phyloP scores from a whole-genome alignment of 2,797 vertebrate species.

The Anguilla megastoma region DNA sequence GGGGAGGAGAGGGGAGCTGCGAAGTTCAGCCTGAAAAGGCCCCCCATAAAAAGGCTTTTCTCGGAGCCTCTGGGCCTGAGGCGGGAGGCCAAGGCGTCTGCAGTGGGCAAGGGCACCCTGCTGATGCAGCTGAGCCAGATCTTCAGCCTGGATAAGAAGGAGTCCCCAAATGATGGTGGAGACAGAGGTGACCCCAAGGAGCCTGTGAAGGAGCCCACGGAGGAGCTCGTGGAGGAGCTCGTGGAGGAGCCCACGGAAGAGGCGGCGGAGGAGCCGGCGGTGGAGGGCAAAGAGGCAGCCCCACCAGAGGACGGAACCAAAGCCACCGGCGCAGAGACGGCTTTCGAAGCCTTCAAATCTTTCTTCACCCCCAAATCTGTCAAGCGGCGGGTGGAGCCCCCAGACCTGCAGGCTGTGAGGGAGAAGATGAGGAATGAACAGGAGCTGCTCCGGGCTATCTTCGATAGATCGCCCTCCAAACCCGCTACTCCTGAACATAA shows the following conservation, averaged over 20 bases:
- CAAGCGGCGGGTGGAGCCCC: constrained; percentile 76
- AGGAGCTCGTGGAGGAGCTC: constrained; percentile 29
- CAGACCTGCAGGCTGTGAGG: constrained; percentile 81
- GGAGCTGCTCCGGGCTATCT: constrained; percentile 81
- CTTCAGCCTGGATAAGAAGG: constrained; percentile 78
- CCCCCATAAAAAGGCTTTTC: constrained; percentile 69
- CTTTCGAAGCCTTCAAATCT: constrained; percentile 91
- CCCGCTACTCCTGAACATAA: constrained; percentile 61
- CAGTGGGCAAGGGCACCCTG: constrained; percentile 73
- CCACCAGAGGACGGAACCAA: constrained; percentile 51
- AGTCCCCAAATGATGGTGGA: constrained; percentile 48
- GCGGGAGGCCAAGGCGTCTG: constrained; percentile 52
- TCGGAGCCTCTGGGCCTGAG: constrained; percentile 57
- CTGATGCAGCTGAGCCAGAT: constrained; percentile 87
- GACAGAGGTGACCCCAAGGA: constrained; percentile 46
- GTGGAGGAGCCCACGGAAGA: constrained; percentile 43
- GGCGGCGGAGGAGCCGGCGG: constrained; percentile 35
- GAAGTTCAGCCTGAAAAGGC: constrained; percentile 70
- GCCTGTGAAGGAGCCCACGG: constrained; percentile 33
- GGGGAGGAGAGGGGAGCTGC: constrained; percentile 66
- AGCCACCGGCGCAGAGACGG: constrained; percentile 75
- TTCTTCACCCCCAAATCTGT: constrained; percentile 84
- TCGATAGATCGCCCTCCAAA: constrained; percentile 78
- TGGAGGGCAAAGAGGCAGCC: constrained; percentile 40
- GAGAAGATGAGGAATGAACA: constrained; percentile 82